These are phyloP conservation scores for Drosophila acutilabella DNA, from an alignment of 2,888 invertebrate genomes.

Conservation along the genomic window DNA sequence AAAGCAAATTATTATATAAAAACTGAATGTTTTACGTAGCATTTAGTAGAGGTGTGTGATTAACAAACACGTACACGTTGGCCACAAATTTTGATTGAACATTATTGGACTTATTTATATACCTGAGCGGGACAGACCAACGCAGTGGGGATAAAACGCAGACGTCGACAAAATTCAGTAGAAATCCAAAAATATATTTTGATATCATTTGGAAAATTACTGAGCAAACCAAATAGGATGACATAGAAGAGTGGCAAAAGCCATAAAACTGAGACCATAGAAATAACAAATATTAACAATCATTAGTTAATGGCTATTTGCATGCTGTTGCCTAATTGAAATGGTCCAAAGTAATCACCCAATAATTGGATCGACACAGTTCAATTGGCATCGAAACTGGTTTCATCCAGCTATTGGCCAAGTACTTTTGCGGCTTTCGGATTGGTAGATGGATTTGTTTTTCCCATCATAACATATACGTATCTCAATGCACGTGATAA, in stretches of 20 bases:
- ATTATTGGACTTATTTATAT: conserved; percentile 59
- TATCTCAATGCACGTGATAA: conserved; percentile 63
- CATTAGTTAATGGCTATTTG: conserved; percentile 39
- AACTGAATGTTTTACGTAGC: conserved; percentile 59
- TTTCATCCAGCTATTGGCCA: conserved; percentile 24
- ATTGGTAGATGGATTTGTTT: conserved; percentile 5
- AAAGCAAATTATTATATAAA: conserved; percentile 57
- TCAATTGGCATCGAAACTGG: conserved; percentile 39
- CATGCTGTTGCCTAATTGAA: conserved; percentile 34
- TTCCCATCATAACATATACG: not conserved
- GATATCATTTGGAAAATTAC: conserved; percentile 55
- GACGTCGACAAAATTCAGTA: conserved; percentile 17
- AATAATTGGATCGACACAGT: conserved; percentile 42
- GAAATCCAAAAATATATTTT: conserved; percentile 59
- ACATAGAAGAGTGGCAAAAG: conserved; percentile 44
- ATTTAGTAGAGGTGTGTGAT: conserved; percentile 36
- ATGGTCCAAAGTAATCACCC: conserved; percentile 42
- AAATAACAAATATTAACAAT: conserved; percentile 38
- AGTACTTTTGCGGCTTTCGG: conserved; percentile 27
- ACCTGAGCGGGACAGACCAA: conserved; percentile 43
- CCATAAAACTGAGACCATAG: conserved; percentile 44
- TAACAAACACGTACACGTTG: conserved; percentile 16
- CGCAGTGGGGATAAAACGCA: conserved; percentile 13
- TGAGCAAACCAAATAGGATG: conserved; percentile 30
- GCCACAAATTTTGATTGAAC: conserved; percentile 52